Base-by-base conservation (phyloP, 2,113 vertebrate genomes). In the Vulpes vulpes region DNA sequence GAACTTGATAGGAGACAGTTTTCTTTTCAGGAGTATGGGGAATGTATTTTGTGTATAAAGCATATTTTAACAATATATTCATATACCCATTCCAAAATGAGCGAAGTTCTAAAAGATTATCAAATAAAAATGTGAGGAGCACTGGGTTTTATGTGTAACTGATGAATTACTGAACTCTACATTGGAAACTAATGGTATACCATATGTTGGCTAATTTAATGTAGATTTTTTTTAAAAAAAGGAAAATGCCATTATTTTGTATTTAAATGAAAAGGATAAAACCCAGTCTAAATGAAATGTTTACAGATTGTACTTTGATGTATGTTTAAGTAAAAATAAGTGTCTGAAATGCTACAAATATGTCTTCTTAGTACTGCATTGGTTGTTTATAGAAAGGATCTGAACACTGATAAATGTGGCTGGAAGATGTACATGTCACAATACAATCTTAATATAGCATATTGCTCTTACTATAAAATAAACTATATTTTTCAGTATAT, bases 241-340 rank as follows among this genome's bases (percentile, higher is more conserved):
- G 65, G n/a, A 69, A 98, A 94, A 79, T 95, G 71, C 53, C 88
- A 95, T 89, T 94, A 98, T 93, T 97, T 98, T 95, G 97, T 83
- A 97, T 94, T 98, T 98, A 98, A 97, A 98, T 97, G 97, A 98
- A 80, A 95, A 97, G 97, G 96, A 95, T 98, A 98, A 98, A 98
- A 98, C 97, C 97, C 35, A 97, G 2, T 96, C 96, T 98, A 98
- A 98, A 98, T 97, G 98, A 97, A 98, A 93, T 97, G 62, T 97
- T 98, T 98, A 97, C 55, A 90, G 88, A 88, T 88, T 95, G 85
- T 93, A 97, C 51, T 97, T 96, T 93, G 97, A 95, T 96, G 82
- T 79, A 95, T 97, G 96, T 74, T 98, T 96, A 95, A 97, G 57
- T 90, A 97, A 83, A 51, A 96, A 95, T 65, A 98, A 97, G 74